A percentile compares a stretch with the other conserved stretches of the same genome.
These are phyloP conservation scores for Pandemis heparana DNA, from an alignment of 2,888 invertebrate genomes.

Conservation along the genomic window DNA sequence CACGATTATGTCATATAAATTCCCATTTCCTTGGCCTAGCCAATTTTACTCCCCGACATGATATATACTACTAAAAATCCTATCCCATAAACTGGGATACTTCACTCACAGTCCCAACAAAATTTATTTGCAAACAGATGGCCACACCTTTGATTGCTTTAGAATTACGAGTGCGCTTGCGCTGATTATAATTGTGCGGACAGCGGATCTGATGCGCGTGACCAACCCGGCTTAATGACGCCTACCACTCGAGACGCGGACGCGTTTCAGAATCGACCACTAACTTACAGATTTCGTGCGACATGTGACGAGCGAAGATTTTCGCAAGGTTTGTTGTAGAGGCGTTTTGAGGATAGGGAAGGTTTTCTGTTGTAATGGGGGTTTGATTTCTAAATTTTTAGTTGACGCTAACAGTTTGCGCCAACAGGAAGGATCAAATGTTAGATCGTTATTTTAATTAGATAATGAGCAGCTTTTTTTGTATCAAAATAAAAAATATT, in stretches of 20 bases:
- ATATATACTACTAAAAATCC: conserved; percentile 31
- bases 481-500: too few relatives aligned
- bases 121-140: conserved; percentile 71
- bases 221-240: conserved; percentile 80
- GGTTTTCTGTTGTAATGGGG: neutral
- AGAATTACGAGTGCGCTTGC: conserved; percentile 81
- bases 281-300: neutral
- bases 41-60: conserved; percentile 15
- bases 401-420: neutral
- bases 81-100: conserved; percentile 41
- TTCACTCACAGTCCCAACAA: conserved; percentile 34
- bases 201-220: conserved; percentile 83
- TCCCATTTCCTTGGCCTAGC: neutral
- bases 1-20: neutral
- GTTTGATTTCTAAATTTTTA: neutral
- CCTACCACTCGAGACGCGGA: conserved; percentile 61
- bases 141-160: conserved; percentile 79
- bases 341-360: neutral
- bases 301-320: neutral
- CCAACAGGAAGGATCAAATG: too few relatives aligned
- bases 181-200: conserved; percentile 84
- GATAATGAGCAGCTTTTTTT: too few relatives aligned
- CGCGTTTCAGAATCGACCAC: conserved; percentile 25
- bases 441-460: too few relatives aligned
- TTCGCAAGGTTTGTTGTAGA: neutral